A percentile compares a stretch with the other conserved stretches of the same genome.
Evolutionary conservation across 2,113 vertebrate species (phyloP).

Genomic region (Platichthys stellatus): DNA sequence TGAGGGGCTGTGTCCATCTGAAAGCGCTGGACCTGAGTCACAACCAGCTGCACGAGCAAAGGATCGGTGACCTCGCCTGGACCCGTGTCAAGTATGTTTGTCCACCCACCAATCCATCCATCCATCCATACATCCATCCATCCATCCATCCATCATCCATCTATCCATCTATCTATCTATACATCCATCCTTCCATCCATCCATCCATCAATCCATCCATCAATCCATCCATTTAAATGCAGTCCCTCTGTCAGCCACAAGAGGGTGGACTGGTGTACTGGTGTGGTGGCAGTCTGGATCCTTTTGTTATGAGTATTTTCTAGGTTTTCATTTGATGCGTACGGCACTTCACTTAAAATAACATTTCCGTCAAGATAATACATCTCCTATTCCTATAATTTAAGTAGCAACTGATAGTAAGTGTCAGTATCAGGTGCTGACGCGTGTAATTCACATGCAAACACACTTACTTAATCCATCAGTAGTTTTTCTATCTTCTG

Average conservation of each 20-base stretch:
- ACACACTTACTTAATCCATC: not conserved
- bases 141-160: conserved; percentile 10
- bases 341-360: too few species aligned
- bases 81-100: conserved; percentile 74
- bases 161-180: not conserved
- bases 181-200: conserved; percentile 34
- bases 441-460: not conserved
- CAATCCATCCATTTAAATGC: conserved; percentile 5
- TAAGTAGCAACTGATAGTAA: not conserved
- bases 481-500: not conserved
- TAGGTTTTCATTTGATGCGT: too few species aligned
- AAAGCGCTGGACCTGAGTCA: conserved; percentile 80
- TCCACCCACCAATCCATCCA: not conserved
- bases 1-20: conserved; percentile 75
- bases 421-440: not conserved
- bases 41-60: conserved; percentile 80
- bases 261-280: conserved; percentile 49
- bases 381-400: not conserved
- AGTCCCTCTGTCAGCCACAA: conserved; percentile 59
- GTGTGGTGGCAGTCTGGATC: not conserved
- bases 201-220: conserved; percentile 33
- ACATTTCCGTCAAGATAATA: not conserved
- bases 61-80: conserved; percentile 73
- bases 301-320: not conserved
- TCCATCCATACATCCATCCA: conserved; percentile 25